phyloP scores from a whole-genome alignment of 2,888 invertebrate genomes.

The Eutolmus rufibarbis region DNA sequence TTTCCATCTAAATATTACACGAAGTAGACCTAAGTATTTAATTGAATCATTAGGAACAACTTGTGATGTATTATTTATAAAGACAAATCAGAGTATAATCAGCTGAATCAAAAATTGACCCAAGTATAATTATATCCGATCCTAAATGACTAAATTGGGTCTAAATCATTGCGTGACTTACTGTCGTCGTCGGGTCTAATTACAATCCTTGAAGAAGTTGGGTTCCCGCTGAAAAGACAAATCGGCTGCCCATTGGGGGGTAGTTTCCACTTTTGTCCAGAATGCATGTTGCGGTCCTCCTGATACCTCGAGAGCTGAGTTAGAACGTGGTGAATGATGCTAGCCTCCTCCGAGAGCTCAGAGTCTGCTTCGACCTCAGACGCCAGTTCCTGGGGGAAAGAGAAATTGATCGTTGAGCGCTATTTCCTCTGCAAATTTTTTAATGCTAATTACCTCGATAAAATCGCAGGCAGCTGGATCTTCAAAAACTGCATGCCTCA shows the following conservation, averaged over 20 bases:
- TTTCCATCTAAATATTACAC: no score
- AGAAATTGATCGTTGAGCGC: not conserved
- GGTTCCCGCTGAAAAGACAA: slow-evolving; percentile 69
- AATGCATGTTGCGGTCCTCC: slow-evolving; percentile 67
- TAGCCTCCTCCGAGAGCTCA: slow-evolving; percentile 72
- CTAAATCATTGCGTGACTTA: slow-evolving; percentile 59
- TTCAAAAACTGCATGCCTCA: slow-evolving; percentile 77
- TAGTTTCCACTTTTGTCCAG: slow-evolving; percentile 74
- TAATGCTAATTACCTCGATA: slow-evolving; percentile 67
- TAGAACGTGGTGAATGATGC: slow-evolving; percentile 73
- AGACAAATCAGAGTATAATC: not conserved
- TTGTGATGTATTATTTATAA: not conserved
- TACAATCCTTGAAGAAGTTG: slow-evolving; percentile 66
- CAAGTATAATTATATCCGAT: not conserved
- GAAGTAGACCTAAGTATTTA: no score
- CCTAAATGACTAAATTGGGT: not conserved
- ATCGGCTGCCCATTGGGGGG: slow-evolving; percentile 75
- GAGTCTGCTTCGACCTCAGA: slow-evolving; percentile 74
- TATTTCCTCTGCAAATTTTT: not conserved
- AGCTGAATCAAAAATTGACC: not conserved
- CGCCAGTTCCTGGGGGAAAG: slow-evolving; percentile 68
- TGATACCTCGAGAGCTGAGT: slow-evolving; percentile 70
- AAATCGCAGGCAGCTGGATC: slow-evolving; percentile 76
- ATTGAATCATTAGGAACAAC: not conserved
- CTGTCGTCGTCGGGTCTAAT: slow-evolving; percentile 74